Evolutionary conservation across 2,797 vertebrate species (phyloP), one percentile per base, ranked within the genome.

Genomic region (Girardinus metallicus): DNA sequence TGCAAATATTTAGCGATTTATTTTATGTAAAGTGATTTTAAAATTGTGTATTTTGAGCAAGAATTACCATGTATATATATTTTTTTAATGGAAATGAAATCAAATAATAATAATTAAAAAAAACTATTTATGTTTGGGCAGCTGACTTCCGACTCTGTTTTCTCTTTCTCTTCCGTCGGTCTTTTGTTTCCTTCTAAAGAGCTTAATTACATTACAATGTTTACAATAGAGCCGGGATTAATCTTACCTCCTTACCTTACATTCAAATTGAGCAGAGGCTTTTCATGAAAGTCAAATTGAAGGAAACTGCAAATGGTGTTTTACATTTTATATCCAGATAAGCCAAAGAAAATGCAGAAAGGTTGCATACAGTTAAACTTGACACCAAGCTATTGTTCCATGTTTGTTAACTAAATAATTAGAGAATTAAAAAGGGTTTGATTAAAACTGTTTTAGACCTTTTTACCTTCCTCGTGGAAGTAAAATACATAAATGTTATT

Each of bases 161-260:
- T 84, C 57, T 79, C 29, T 86, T 74, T 79, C 93, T 94, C 91
- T 82, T 7, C 72, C 66, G 57, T 44, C 75, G 44, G 43, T 73
- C 88, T 89, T 92, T 92, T 91, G 88, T 92, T 90, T 88, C 75
- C 74, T 57, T 76, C 75, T 76, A 80, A 85, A 84, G 86, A 85
- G 77, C 82, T 86, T 94, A 91, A 94, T 94, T 89, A 92, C 88
- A 93, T 93, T 89, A 90, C 80, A 88, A 79, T 55, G 79, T 85
- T 92, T 80, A 92, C 88, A 92, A 82, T 73, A 85, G 47, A 78
- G 78, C 70, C 72, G 76, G 49, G 83, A 88, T 91, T 84, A 74
- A 88, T 86, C 34, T 79, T 73, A 79, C 53, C 41, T 77, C 62
- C 74, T 73, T 57, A 70, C 77, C 81, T 75, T 73, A 49, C 41